Percentiles rank a stretch among this genome's conserved stretches.
phyloP scores from a whole-genome alignment of 2,888 invertebrate genomes.

The Cephus rjabovi region DNA sequence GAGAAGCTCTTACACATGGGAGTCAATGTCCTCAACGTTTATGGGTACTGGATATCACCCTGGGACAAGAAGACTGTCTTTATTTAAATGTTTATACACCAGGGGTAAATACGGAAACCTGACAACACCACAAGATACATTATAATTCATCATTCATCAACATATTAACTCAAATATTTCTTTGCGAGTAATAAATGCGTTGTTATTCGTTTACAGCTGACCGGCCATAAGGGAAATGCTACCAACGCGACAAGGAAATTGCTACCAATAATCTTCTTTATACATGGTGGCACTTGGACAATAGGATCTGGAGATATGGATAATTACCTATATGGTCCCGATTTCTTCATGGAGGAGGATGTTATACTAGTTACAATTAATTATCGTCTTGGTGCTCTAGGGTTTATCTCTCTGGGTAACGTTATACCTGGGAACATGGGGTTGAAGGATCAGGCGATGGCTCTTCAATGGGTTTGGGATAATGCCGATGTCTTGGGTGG shows the following conservation, averaged over 20 bases:
- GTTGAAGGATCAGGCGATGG: constrained; percentile 22
- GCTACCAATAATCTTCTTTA: constrained; percentile 19
- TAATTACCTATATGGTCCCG: constrained; percentile 21
- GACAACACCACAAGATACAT: background rate
- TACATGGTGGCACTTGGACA: constrained; percentile 19
- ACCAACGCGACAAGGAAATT: background rate
- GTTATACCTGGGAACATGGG: constrained; percentile 20
- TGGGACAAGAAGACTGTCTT: constrained; percentile 20
- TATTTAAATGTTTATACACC: constrained; percentile 20
- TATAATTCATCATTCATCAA: background rate
- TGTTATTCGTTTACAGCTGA: background rate
- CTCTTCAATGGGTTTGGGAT: constrained; percentile 9
- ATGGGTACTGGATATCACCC: constrained; percentile 7
- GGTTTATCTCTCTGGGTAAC: constrained; percentile 15
- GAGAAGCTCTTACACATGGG: constrained; percentile 13
- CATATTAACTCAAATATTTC: background rate
- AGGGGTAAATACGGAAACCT: constrained; percentile 10
- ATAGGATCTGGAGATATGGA: constrained; percentile 24
- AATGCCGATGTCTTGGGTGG: constrained; percentile 20
- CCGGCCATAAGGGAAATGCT: background rate
- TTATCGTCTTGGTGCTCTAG: constrained; percentile 21
- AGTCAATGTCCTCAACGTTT: constrained; percentile 17
- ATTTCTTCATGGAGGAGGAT: constrained; percentile 19
- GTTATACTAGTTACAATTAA: constrained; percentile 19
- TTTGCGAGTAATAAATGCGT: background rate